A percentile compares a stretch with the other conserved stretches of the same genome.
These are phyloP conservation scores for Mustela nigripes DNA, from an alignment of 2,113 vertebrate species.

Conservation along the genomic window DNA sequence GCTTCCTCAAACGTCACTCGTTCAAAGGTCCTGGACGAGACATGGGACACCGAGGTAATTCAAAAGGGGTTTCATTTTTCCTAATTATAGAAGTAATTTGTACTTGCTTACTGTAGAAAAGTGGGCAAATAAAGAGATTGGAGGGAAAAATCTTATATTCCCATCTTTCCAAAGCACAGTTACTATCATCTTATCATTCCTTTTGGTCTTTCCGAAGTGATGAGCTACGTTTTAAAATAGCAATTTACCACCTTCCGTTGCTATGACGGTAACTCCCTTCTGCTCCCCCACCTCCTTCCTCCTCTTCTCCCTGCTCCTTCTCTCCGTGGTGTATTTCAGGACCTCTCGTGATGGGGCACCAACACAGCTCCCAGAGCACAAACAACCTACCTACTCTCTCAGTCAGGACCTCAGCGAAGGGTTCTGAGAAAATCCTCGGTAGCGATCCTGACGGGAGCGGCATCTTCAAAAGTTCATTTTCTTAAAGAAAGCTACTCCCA, in stretches of 20 bases:
- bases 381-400: not conserved
- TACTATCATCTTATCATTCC: not conserved
- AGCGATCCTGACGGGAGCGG: not conserved
- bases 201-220: conserved; percentile 18
- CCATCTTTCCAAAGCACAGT: not conserved
- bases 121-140: not conserved
- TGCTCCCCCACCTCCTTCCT: not conserved
- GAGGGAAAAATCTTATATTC: not conserved
- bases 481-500: not conserved
- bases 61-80: not conserved
- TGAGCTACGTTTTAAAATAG: not conserved
- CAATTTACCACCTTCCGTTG: not conserved
- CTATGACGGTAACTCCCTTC: not conserved
- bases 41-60: not conserved
- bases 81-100: conserved; percentile 14
- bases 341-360: not conserved
- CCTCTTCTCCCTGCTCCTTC: not conserved
- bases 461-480: not conserved
- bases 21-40: not conserved
- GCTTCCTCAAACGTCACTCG: not conserved
- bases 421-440: not conserved
- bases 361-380: not conserved
- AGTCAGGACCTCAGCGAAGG: not conserved
- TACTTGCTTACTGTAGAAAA: not conserved
- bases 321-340: not conserved